These are phyloP conservation scores for Trematomus loennbergii DNA, from an alignment of 2,113 vertebrate genomes.

Conservation along the genomic window DNA sequence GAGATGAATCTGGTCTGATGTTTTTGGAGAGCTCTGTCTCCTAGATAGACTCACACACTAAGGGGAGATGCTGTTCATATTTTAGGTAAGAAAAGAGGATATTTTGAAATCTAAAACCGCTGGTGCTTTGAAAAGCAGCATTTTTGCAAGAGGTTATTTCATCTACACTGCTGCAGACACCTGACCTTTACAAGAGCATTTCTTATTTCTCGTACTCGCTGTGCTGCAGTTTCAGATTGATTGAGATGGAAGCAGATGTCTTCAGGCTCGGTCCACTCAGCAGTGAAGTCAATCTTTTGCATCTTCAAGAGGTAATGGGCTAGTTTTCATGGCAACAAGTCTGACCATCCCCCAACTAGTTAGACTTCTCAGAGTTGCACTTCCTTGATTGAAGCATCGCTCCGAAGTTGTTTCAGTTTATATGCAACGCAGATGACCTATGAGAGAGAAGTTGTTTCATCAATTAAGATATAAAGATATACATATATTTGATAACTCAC, in stretches of 20 bases:
- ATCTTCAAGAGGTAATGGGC: slow-evolving; percentile 10
- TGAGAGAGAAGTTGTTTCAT: neutral
- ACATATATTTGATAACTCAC: too few species aligned
- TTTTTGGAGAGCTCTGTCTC: neutral
- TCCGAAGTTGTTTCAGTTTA: slow-evolving; percentile 1
- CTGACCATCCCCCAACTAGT: slow-evolving; percentile 9
- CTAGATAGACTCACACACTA: neutral
- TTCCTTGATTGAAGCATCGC: slow-evolving; percentile 8
- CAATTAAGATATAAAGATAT: neutral
- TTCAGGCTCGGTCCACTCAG: neutral
- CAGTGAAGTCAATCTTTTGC: slow-evolving; percentile 8
- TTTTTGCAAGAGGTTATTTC: neutral
- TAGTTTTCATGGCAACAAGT: slow-evolving; percentile 38
- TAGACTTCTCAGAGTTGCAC: slow-evolving; percentile 15
- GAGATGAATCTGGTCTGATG: neutral
- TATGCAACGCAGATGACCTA: neutral
- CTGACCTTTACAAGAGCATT: slow-evolving; percentile 3
- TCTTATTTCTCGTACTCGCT: neutral
- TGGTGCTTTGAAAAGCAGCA: neutral
- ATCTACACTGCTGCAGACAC: neutral
- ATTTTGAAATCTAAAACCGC: neutral
- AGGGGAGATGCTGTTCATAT: neutral
- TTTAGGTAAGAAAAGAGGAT: neutral
- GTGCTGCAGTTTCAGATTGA: slow-evolving; percentile 19
- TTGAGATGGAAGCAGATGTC: slow-evolving; percentile 19